Percentiles rank a stretch among this genome's conserved stretches.
Conservation (phyloP, 2,888 invertebrate species). For the Yponomeuta evonymella region DNA sequence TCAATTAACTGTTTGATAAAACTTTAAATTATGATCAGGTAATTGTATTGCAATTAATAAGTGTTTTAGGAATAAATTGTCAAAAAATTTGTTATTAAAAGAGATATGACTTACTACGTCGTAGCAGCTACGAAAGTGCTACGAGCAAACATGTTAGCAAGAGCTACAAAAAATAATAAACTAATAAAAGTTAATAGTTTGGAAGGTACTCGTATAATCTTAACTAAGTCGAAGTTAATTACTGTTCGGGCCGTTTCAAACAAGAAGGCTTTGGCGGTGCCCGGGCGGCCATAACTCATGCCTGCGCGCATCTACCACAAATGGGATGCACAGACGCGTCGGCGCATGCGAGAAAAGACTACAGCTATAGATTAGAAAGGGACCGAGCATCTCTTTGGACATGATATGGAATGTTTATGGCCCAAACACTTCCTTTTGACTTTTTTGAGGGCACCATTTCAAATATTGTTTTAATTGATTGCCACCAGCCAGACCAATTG, state of each 20-base stretch:
- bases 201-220: constrained; percentile 43
- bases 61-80: not conserved
- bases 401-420: constrained; percentile 66
- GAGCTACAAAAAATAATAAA: constrained; percentile 5
- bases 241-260: constrained; percentile 61
- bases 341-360: constrained; percentile 55
- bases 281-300: constrained; percentile 61
- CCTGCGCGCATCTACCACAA: constrained; percentile 51
- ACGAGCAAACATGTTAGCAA: constrained; percentile 30
- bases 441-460: constrained; percentile 69
- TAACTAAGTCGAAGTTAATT: constrained; percentile 70
- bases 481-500: constrained; percentile 69
- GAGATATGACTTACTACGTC: constrained; percentile 1
- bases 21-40: not conserved
- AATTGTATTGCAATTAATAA: not conserved
- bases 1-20: constrained; percentile 6
- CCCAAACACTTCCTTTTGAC: constrained; percentile 60
- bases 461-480: constrained; percentile 76
- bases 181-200: not conserved
- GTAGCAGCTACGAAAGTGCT: constrained; percentile 24
- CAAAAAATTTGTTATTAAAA: not conserved
- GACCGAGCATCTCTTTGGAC: constrained; percentile 34
- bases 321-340: constrained; percentile 61
- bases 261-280: constrained; percentile 69
- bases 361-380: constrained; percentile 30